Conservation (phyloP, 2,888 invertebrate genomes). For the Amphipoea oculea region DNA sequence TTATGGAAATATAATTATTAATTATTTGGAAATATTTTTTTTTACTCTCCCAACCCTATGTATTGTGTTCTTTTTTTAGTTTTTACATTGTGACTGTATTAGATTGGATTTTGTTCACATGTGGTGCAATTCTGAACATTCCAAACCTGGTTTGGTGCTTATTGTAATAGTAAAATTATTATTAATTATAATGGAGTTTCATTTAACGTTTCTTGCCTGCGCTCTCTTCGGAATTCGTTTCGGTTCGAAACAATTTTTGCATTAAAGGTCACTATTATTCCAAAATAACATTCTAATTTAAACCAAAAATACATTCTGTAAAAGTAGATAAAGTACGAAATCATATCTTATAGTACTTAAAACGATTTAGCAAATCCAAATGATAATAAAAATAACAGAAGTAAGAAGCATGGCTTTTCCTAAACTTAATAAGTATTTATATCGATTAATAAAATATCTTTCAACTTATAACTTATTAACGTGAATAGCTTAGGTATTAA, state of each 20-base stretch:
- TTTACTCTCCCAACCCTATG: constrained; percentile 68
- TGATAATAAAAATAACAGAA: constrained; percentile 65
- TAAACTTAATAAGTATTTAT: constrained; percentile 79
- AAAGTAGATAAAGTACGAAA: constrained; percentile 53
- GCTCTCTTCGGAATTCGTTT: constrained; percentile 74
- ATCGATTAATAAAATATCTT: constrained; percentile 74
- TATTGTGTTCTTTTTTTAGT: constrained; percentile 62
- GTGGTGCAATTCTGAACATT: constrained; percentile 90
- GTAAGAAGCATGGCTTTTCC: constrained; percentile 75
- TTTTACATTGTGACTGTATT: constrained; percentile 76
- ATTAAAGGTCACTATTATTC: constrained; percentile 87
- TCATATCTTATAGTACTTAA: constrained; percentile 72
- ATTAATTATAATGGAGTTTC: constrained; percentile 83
- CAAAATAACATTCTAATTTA: constrained; percentile 46
- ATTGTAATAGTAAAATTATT: constrained; percentile 88
- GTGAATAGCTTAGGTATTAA: constrained; percentile 77
- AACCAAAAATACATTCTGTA: constrained; percentile 50
- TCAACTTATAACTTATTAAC: constrained; percentile 83
- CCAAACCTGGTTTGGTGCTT: constrained; percentile 90
- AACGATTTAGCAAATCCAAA: constrained; percentile 60
- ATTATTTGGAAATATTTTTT: constrained; percentile 67
- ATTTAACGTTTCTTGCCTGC: constrained; percentile 81
- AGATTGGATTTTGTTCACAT: constrained; percentile 83
- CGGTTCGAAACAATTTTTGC: constrained; percentile 62
- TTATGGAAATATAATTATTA: constrained; percentile 68